Conservation (phyloP, 2,888 invertebrate species). For the Apocheima hispidaria region DNA sequence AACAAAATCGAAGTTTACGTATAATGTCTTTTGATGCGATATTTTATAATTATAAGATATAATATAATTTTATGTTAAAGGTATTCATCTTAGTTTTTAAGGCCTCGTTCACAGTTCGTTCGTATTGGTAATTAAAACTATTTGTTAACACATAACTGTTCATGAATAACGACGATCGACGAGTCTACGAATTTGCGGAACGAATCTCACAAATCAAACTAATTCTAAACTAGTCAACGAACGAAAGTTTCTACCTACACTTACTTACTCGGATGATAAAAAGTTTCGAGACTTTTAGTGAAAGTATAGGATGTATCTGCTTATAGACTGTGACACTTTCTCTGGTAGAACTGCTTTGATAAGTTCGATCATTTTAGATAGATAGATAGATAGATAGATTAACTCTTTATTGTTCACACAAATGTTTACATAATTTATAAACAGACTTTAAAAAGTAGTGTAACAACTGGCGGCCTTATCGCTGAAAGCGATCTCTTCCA, state of each 20-base stretch:
- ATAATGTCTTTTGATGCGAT: not conserved
- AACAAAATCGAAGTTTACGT: no score
- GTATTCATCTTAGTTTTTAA: not conserved
- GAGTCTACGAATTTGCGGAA: conserved; percentile 10
- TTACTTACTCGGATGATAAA: no score
- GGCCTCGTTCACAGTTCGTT: not conserved
- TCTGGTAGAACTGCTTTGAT: conserved; percentile 49
- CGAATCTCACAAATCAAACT: conserved; percentile 27
- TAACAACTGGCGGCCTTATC: no score
- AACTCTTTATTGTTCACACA: no score
- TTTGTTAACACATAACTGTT: conserved; percentile 10
- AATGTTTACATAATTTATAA: no score
- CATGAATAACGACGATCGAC: conserved; percentile 11
- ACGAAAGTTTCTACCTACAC: conserved; percentile 50
- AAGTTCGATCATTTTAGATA: conserved; percentile 49
- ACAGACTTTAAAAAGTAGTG: no score
- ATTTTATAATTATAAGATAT: no score
- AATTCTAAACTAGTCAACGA: conserved; percentile 41
- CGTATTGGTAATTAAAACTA: conserved; percentile 4
- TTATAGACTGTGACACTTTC: conserved; percentile 71
- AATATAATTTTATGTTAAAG: not conserved
- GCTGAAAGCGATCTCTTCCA: no score
- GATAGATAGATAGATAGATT: no score
- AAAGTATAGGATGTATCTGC: conserved; percentile 61
- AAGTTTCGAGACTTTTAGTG: conserved; percentile 58